Evolutionary conservation across 2,888 invertebrate genomes (phyloP).

Genomic region (Eristalis tenax): DNA sequence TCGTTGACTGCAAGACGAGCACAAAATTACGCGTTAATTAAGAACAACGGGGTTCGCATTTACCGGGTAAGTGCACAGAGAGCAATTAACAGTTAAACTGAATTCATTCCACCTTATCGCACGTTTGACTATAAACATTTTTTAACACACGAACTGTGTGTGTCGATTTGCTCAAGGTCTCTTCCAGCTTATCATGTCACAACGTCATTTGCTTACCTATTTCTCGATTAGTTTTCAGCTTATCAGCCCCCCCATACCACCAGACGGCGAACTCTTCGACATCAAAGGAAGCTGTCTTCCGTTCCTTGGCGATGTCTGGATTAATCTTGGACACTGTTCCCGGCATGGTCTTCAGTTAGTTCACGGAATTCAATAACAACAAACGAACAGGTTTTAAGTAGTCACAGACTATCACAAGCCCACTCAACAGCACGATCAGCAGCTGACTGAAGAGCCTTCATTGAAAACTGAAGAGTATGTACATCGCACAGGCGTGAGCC

Average conservation of each 20-base stretch:
- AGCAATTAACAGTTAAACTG: neutral
- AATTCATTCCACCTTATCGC: neutral
- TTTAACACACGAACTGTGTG: neutral
- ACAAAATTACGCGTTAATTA: neutral
- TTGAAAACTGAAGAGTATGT: neutral
- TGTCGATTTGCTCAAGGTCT: neutral
- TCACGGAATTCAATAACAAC: neutral
- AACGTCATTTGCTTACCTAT: constrained; percentile 71
- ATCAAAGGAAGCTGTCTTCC: constrained; percentile 87
- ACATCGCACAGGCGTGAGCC: neutral
- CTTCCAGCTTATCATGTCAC: neutral
- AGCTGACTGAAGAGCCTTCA: neutral
- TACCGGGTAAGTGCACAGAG: neutral
- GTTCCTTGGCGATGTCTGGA: constrained; percentile 87
- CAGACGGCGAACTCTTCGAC: constrained; percentile 88
- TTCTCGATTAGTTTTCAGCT: constrained; percentile 76
- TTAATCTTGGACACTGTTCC: constrained; percentile 82
- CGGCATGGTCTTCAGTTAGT: constrained; percentile 65
- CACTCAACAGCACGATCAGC: neutral
- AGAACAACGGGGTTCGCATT: neutral
- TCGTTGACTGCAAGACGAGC: constrained; percentile 60
- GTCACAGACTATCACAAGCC: neutral
- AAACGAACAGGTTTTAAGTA: neutral
- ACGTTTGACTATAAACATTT: neutral
- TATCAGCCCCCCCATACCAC: constrained; percentile 87